Conservation (phyloP, 2,888 invertebrate species). For the Trachelus stipa region DNA sequence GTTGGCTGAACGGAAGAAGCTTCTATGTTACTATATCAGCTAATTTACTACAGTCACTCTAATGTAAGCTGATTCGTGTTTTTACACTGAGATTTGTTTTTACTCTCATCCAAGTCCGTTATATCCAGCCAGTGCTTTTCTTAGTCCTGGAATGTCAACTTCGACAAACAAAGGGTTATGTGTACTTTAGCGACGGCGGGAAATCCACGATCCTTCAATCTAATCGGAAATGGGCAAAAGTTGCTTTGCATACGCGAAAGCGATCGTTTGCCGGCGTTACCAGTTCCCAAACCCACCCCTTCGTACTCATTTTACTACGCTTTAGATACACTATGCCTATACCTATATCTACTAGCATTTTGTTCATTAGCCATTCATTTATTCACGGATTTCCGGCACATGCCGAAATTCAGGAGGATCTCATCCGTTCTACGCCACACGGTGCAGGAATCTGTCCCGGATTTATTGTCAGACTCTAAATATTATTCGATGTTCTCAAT, state of each 20-base stretch:
- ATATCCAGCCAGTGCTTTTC: too few species aligned
- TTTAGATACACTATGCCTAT: neutral
- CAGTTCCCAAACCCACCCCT: neutral
- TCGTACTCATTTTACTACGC: neutral
- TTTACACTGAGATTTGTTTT: neutral
- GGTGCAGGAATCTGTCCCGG: neutral
- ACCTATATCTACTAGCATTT: neutral
- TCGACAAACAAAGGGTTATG: too few species aligned
- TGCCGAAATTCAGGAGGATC: neutral
- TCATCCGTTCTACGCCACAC: neutral
- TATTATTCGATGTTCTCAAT: conserved; percentile 38
- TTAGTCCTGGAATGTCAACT: too few species aligned
- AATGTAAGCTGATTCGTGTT: neutral
- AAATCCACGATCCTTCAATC: too few species aligned
- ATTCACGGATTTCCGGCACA: neutral
- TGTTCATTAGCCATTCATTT: neutral
- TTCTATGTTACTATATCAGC: neutral
- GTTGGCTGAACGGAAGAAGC: neutral
- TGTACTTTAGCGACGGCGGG: too few species aligned
- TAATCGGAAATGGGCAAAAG: too few species aligned
- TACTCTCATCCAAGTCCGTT: neutral
- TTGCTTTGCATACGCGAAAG: neutral
- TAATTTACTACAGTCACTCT: neutral
- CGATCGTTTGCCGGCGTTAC: neutral
- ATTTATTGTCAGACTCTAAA: conserved; percentile 16